phyloP scores from a whole-genome alignment of 2,888 invertebrate species.

The Erebia ligea region DNA sequence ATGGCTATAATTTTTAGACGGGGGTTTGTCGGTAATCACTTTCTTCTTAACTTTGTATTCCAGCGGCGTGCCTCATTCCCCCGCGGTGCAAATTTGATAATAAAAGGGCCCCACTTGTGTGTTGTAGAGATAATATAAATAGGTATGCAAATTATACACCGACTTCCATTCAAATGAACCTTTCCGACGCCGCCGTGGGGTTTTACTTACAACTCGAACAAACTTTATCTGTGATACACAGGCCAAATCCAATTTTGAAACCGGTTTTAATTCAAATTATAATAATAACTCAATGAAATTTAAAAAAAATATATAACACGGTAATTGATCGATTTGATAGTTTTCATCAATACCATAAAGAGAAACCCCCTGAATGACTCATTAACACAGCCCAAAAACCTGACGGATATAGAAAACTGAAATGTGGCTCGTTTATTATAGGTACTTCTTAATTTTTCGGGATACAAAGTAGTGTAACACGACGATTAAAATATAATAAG shows the following conservation, averaged over 20 bases:
- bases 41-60: conserved; percentile 77
- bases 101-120: conserved; percentile 81
- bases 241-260: conserved; percentile 25
- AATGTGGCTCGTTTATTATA: too few species aligned
- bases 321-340: not conserved
- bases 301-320: not conserved
- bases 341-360: not conserved
- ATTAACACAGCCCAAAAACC: too few species aligned
- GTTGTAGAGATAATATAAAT: conserved; percentile 83
- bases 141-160: conserved; percentile 81
- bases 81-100: conserved; percentile 79
- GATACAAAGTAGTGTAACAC: too few species aligned
- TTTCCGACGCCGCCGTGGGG: conserved; percentile 77
- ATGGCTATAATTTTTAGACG: conserved; percentile 28
- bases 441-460: too few species aligned
- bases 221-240: conserved; percentile 46
- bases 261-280: not conserved
- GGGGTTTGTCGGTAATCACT: conserved; percentile 66
- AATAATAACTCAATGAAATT: not conserved
- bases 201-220: conserved; percentile 62
- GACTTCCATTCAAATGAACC: conserved; percentile 80
- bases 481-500: too few species aligned
- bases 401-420: too few species aligned
- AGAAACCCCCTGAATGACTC: not conserved
- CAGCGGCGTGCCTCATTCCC: conserved; percentile 59